Base-by-base conservation (phyloP, 1,140 invertebrate species). In the Whitmania pigra region DNA sequence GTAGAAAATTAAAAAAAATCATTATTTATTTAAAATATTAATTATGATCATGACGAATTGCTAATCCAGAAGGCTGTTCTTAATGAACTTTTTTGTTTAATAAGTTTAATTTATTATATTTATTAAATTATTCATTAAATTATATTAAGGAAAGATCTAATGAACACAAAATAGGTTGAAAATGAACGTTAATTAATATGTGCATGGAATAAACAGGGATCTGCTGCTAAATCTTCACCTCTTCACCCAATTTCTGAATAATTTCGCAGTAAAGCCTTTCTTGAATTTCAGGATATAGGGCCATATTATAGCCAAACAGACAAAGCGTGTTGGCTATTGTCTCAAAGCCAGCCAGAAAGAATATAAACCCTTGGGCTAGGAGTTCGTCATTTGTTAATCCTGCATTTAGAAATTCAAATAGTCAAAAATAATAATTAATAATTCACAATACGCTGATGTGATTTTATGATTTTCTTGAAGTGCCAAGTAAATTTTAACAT, bases 321-420 rank as follows among this genome's bases (percentile, higher is more conserved):
- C 81, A 77, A 53, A 87, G 78, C 0, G 84, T 79, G 0, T 83
- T 83, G 0, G 85, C 80, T 0, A 85, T 82, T 0, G 86, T 87
- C 77, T 88, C 87, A 74, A 85, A 88, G 6, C 86, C 87, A 69
- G 84, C 88, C 0, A 83, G 79, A 73, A 88, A 88, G 74, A 89
- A 89, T 11, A 87, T 69, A 2, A 86, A 82, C 0, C 85, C 85
- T 76, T 88, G 87, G 0, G 86, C 84, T 2, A 87, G 81, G 18
- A 90, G 83, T 74, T 88, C 85, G n/a, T 72, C 49, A 49, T 70
- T 49, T 15, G 69, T 53, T 53, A 70, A 22, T n/a, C 69, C 69
- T 70, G 31, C 1, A 49, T 49, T 53, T 20, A n/a, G n/a, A n/a
- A n/a, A n/a, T n/a, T n/a, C n/a, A n/a, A n/a, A n/a, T n/a, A n/a